Evolutionary conservation across 2,113 vertebrate species (phyloP).

Genomic region (Chinchilla lanigera): DNA sequence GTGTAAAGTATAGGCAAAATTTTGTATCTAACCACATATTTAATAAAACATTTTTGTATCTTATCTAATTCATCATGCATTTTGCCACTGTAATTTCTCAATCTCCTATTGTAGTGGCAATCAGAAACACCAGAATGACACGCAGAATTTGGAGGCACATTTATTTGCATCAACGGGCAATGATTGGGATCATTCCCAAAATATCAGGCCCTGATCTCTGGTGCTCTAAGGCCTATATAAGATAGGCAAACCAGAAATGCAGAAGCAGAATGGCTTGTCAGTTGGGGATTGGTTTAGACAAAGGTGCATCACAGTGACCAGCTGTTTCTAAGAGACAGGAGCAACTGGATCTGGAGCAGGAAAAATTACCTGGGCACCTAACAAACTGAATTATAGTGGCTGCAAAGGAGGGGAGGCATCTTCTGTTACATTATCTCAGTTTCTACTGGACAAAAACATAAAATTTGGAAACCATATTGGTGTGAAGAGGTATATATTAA

Average conservation of each 20-base stretch:
- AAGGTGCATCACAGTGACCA: not conserved
- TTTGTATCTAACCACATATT: not conserved
- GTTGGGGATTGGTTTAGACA: not conserved
- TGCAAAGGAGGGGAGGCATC: not conserved
- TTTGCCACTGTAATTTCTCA: not conserved
- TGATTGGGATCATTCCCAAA: not conserved
- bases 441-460: not conserved
- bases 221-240: not conserved
- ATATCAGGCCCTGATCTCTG: not conserved
- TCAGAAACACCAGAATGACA: not conserved
- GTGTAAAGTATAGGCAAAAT: not conserved
- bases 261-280: not conserved
- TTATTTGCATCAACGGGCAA: too few relatives aligned
- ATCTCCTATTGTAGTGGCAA: not conserved
- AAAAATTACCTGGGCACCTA: not conserved
- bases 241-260: not conserved
- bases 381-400: not conserved
- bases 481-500: not conserved
- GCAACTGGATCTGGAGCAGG: not conserved
- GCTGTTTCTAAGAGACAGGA: not conserved
- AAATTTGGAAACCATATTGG: not conserved
- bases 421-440: not conserved
- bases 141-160: not conserved
- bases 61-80: not conserved
- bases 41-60: constrained; percentile 1